Conservation (phyloP, 2,113 vertebrate species). For the Rhizomys pruinosus region DNA sequence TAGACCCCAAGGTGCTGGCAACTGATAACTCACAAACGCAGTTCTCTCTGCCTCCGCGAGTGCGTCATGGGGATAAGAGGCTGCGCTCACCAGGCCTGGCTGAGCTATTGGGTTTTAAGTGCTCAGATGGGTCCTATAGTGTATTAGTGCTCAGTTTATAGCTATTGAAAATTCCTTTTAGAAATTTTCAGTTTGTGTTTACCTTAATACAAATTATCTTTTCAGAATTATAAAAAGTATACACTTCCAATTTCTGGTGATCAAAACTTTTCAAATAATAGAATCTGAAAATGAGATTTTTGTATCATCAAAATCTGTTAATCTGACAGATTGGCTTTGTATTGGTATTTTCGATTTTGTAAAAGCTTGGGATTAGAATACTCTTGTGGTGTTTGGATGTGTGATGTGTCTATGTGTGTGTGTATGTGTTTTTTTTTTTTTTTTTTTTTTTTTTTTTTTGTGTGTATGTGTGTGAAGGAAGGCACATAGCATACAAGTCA, state of each 20-base stretch:
- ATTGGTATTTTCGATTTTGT: conserved; percentile 30
- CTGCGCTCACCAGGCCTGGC: too few species aligned
- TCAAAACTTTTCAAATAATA: conserved; percentile 10
- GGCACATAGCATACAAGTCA: too few species aligned
- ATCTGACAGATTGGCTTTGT: conserved; percentile 7
- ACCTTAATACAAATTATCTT: conserved; percentile 25
- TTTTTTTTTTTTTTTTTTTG: too few species aligned
- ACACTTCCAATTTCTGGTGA: neutral
- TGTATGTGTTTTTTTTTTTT: too few species aligned
- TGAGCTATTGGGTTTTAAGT: conserved; percentile 18
- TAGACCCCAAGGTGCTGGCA: too few species aligned
- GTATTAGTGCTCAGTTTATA: conserved; percentile 33
- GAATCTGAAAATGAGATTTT: conserved; percentile 36
- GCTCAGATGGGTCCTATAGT: neutral
- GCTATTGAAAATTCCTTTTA: conserved; percentile 1
- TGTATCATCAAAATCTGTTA: neutral
- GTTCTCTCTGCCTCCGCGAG: too few species aligned
- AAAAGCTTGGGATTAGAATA: neutral
- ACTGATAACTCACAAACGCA: too few species aligned
- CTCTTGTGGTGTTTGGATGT: neutral
- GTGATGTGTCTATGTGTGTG: too few species aligned
- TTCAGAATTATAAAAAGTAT: conserved; percentile 13
- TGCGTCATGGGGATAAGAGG: too few species aligned
- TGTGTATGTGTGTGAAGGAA: neutral
- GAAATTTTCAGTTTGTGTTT: conserved; percentile 48